phyloP scores from a whole-genome alignment of 92 coral and sea anemone genomes.

The Plumapathes pennacea region DNA sequence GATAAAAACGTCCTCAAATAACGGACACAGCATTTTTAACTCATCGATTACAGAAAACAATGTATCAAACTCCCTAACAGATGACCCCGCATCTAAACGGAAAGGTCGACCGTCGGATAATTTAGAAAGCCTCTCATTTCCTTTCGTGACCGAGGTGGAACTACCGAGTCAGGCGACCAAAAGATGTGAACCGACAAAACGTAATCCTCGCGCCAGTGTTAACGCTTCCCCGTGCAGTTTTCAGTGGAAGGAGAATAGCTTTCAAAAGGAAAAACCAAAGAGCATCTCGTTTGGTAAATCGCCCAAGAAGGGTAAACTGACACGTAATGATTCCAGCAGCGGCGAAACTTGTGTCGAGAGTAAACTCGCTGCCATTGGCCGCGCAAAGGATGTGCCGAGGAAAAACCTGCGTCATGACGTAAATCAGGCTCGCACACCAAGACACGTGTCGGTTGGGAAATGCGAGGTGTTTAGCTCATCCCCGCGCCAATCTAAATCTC shows the following conservation, averaged over 20 bases:
- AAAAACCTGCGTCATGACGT: slow-evolving; percentile 65
- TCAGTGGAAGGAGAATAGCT: slow-evolving; percentile 20
- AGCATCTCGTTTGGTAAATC: not conserved
- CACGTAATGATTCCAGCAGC: not conserved
- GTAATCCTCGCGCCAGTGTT: slow-evolving; percentile 1
- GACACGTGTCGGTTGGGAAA: slow-evolving; percentile 16
- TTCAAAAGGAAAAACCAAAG: not conserved
- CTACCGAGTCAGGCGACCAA: slow-evolving; percentile 6
- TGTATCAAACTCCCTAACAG: not conserved
- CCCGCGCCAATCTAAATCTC: slow-evolving; percentile 1
- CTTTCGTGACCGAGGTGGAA: not conserved
- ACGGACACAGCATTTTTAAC: slow-evolving; percentile 1
- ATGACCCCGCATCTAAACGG: not conserved
- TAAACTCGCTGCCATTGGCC: slow-evolving; percentile 12
- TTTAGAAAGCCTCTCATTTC: slow-evolving; percentile 2
- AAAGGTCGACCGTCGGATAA: not conserved
- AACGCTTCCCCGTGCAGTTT: slow-evolving; percentile 21
- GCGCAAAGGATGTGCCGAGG: slow-evolving; percentile 5
- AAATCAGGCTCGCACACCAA: slow-evolving; percentile 43
- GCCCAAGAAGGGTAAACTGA: slow-evolving; percentile 12
- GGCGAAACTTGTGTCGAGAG: no score
- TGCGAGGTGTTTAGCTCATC: slow-evolving; percentile 50
- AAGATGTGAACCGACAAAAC: not conserved
- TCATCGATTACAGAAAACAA: slow-evolving; percentile 4
- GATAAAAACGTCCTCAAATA: slow-evolving; percentile 18